Base-by-base conservation (phyloP, 1,140 invertebrate genomes). In the Penaeus chinensis region DNA sequence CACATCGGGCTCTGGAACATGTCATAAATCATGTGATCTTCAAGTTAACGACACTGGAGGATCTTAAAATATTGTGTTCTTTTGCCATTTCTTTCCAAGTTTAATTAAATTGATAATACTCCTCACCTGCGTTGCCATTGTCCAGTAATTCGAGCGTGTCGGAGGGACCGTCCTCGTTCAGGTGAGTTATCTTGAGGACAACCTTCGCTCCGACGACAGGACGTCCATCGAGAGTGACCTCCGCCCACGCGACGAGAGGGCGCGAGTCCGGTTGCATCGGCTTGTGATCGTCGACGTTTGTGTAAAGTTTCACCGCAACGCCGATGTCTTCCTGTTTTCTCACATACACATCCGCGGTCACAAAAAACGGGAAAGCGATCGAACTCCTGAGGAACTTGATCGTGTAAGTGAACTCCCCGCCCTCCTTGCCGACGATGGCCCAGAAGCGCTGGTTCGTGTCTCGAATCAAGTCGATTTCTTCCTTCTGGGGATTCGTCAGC, bases 381-480 rank as follows among this genome's bases (percentile, higher is more conserved):
- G 89, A 90, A 60, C 78, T 90, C 32, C 84, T 79, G 24, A 90
- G 76, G 74, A 85, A 90, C 78, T 90, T 90, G 42, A 89, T 37
- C 18, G 82, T 79, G 54, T 89, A 90, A 2, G 84, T 74, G n/a
- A 84, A 66, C 20, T 76, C 54, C 18, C 76, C 81, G 16, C 85
- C 87, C 0, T 61, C 62, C 24, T 76, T 63, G 20, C 82, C 83
- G 32, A 89, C 24, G 42, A 89, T 47, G 22, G 87, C 81, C 89
- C 89, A 90, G 76, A 88, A 90, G 1, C 89, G 84, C 37, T 88
- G 86, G 69, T 78, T 89, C 18, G 87, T 90, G 77, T 90, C 89
- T 11, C 87, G 84, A 8, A 84, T 83, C 16, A 89, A 42, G 82
- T 90, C 89, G 37, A 87, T 63, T 47, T 87, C 81, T 22, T 76